These are phyloP conservation scores for Willisornis vidua DNA, from an alignment of 2,113 vertebrate genomes.

Conservation along the genomic window DNA sequence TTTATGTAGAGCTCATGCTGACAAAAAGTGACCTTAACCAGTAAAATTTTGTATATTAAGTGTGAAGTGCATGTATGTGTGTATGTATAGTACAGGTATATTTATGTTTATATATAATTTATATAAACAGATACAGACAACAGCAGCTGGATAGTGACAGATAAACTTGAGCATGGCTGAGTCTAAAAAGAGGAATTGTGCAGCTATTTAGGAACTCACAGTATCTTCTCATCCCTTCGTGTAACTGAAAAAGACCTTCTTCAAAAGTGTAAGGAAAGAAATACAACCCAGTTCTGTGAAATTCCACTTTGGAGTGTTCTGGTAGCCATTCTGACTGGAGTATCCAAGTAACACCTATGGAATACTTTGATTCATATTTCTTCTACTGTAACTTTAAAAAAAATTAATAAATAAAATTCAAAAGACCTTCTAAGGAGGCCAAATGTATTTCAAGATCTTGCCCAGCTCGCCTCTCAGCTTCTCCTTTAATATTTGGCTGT, in stretches of 20 bases:
- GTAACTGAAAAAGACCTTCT: not conserved
- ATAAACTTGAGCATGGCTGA: not conserved
- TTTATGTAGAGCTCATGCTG: not conserved
- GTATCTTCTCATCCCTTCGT: not conserved
- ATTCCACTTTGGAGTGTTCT: not conserved
- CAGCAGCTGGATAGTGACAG: not conserved
- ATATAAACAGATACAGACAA: not conserved
- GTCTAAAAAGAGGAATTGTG: not conserved
- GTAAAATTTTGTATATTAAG: not conserved
- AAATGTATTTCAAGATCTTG: not conserved
- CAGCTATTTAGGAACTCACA: not conserved
- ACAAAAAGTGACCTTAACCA: not conserved
- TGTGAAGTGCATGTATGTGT: not conserved
- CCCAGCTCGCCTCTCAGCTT: not conserved
- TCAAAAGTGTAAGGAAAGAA: not conserved
- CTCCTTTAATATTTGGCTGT: not conserved
- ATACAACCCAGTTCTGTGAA: not conserved
- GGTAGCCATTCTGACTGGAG: not conserved
- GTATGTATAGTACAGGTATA: not conserved
- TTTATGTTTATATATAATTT: not conserved
- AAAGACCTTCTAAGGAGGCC: not conserved
- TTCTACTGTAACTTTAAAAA: not conserved
- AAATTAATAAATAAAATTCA: not conserved
- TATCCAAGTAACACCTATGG: not conserved
- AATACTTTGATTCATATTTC: not conserved